Evolutionary conservation across 2,888 invertebrate species (phyloP).

Genomic region (Parascotia fuliginaria): DNA sequence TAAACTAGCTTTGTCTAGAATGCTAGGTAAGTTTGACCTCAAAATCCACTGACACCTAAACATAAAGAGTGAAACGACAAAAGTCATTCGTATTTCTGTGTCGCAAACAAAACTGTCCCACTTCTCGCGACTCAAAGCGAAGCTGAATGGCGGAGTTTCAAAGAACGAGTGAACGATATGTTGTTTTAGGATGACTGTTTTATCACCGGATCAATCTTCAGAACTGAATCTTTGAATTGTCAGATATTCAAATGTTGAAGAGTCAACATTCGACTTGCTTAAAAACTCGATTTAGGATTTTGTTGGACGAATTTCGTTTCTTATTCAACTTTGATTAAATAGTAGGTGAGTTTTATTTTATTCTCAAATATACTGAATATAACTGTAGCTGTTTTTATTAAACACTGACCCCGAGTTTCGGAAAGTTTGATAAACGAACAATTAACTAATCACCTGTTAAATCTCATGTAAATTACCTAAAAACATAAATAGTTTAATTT

Average conservation of each 20-base stretch:
- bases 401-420: too few relatives aligned
- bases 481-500: too few relatives aligned
- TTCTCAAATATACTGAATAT: too few relatives aligned
- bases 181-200: constrained; percentile 7
- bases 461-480: too few relatives aligned
- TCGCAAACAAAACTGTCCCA: constrained; percentile 42
- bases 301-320: too few relatives aligned
- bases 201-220: constrained; percentile 16
- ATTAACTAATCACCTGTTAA: too few relatives aligned
- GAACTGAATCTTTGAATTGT: not conserved
- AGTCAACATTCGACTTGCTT: not conserved
- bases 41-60: constrained; percentile 32
- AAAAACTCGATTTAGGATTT: too few relatives aligned
- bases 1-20: too few relatives aligned
- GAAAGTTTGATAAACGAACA: too few relatives aligned
- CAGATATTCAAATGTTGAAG: not conserved
- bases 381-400: too few relatives aligned
- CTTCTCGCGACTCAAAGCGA: constrained; percentile 28
- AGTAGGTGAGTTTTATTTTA: too few relatives aligned
- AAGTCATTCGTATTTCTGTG: constrained; percentile 37
- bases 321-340: too few relatives aligned
- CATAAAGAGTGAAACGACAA: constrained; percentile 27
- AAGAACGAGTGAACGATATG: constrained; percentile 24
- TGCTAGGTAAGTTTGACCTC: constrained; percentile 23
- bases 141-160: constrained; percentile 33